These are phyloP conservation scores for Pachyuromys duprasi DNA, from an alignment of 2,797 vertebrate species.

Conservation along the genomic window DNA sequence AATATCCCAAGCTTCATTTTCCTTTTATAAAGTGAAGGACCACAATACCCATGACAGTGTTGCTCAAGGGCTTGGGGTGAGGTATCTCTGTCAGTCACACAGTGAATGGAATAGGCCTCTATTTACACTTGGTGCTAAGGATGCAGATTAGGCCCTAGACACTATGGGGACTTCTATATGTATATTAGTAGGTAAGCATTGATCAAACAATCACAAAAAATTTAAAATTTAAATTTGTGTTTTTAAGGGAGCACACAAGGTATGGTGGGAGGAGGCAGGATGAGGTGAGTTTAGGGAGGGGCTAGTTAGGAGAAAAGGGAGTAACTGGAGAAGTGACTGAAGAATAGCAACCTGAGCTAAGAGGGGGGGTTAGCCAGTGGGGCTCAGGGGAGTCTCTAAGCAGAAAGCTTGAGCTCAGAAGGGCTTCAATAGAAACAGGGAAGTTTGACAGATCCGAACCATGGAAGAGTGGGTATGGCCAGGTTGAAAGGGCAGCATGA, in stretches of 20 bases:
- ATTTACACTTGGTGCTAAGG: not conserved
- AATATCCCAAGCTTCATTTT: not conserved
- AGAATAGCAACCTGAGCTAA: not conserved
- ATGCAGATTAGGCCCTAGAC: not conserved
- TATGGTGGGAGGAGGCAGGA: not conserved
- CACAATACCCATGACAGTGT: not conserved
- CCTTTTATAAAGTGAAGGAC: not conserved
- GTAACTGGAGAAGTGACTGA: not conserved
- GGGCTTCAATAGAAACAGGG: not conserved
- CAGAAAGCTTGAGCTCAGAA: not conserved
- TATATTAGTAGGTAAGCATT: not conserved
- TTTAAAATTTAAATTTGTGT: not conserved
- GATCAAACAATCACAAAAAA: not conserved
- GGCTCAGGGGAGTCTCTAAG: not conserved
- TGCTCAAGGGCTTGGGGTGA: not conserved
- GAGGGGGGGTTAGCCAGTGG: no score
- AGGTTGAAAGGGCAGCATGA: not conserved
- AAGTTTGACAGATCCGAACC: not conserved
- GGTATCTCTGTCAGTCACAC: not conserved
- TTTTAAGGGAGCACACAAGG: not conserved
- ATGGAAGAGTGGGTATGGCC: accelerated
- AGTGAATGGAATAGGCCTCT: not conserved
- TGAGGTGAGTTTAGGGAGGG: not conserved
- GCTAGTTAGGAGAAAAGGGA: not conserved
- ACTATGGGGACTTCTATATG: not conserved